Percentiles rank a stretch among this genome's conserved stretches.
Conservation (phyloP, 2,113 vertebrate species). For the Calypte anna region DNA sequence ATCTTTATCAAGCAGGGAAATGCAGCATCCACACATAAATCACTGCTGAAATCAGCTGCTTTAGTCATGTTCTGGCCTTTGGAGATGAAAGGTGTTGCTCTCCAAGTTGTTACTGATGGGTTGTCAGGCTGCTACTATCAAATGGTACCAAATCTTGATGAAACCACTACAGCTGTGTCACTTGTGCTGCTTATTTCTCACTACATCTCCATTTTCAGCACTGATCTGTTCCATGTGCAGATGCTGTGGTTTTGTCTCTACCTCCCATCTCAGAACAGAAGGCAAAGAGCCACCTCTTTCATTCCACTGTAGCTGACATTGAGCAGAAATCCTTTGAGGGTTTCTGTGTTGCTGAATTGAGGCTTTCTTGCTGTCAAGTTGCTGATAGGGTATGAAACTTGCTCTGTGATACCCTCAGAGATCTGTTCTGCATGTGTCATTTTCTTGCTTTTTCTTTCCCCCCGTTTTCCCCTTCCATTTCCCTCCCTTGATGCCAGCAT, state of each 20-base stretch:
- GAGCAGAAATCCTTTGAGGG: background rate
- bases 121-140: background rate
- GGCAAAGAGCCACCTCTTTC: rapidly evolving
- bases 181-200: background rate
- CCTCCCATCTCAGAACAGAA: background rate
- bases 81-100: background rate
- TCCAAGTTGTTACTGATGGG: background rate
- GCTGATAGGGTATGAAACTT: background rate
- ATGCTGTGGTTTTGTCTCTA: background rate
- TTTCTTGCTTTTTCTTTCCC: background rate
- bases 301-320: background rate
- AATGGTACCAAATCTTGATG: background rate
- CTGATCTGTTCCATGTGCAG: background rate
- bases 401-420: background rate
- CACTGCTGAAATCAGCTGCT: background rate
- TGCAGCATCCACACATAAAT: background rate
- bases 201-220: background rate
- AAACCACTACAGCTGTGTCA: background rate
- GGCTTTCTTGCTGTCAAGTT: background rate
- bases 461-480: background rate
- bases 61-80: background rate
- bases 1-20: background rate
- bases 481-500: background rate
- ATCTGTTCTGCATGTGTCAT: background rate
- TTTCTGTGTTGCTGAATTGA: background rate